Evolutionary conservation across 2,113 vertebrate species (phyloP), one percentile per base, ranked within the genome.

Genomic region (Triplophysa rosa): DNA sequence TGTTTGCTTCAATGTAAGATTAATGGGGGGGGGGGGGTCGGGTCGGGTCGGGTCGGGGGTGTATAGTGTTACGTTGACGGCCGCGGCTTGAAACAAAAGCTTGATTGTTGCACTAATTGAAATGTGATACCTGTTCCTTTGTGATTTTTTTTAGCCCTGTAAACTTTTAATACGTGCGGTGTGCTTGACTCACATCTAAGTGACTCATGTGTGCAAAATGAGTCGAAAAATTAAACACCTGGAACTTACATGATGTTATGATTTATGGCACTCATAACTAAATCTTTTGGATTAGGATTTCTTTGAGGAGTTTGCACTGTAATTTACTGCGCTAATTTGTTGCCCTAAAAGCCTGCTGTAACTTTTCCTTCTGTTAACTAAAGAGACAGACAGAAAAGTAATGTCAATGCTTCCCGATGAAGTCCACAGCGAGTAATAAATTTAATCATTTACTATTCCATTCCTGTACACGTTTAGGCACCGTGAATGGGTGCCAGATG

Each of bases 41-140:
- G 4, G 29, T 29, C 29, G 33, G 33, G 3, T 29, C 29, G 29
- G 4, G 29, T 29, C 29, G 5, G 33, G 33, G 33, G 82, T 81
- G 82, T 78, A 82, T 81, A 83, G 83, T 77, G 81, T 76, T 84
- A 72, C 33, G 74, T 76, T 82, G 83, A 81, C 86, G 87, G 86
- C 88, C 24, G 37, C 12, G 56, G 77, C 71, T 88, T 87, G 86
- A 87, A 88, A 89, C 83, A 82, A 84, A 86, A 88, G 78, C 80
- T 82, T 76, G 85, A 88, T 89, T 89, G 90, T 90, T 89, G 87
- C 80, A 82, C 75, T 88, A 89, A 88, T 89, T 91, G 89, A 89
- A 92, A 93, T 83, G 78, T 85, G 90, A 91, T 83, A 84, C 86
- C 86, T 64, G 70, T 66, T 83, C 79, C 84, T 84, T 85, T 75